phyloP scores from a whole-genome alignment of 2,888 invertebrate species.

The Prosopocoilus inquinatus region DNA sequence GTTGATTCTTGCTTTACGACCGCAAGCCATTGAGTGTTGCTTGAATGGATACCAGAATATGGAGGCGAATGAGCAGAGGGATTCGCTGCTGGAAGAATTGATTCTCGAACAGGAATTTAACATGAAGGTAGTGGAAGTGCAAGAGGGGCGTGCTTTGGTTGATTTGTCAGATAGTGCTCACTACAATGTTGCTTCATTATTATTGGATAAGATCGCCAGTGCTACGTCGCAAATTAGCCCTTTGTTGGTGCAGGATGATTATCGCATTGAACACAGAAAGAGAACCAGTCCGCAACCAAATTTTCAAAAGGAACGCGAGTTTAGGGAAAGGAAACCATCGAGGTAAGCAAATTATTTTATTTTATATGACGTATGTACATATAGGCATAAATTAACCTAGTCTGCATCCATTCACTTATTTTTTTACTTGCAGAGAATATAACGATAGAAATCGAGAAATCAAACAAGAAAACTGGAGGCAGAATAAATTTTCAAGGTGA shows the following conservation, averaged over 20 bases:
- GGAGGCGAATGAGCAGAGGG: slow-evolving; percentile 57
- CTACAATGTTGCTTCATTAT: slow-evolving; percentile 45
- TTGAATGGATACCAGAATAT: slow-evolving; percentile 64
- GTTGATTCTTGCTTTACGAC: slow-evolving; percentile 60
- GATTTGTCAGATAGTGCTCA: slow-evolving; percentile 59
- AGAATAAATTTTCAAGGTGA: slow-evolving; percentile 20
- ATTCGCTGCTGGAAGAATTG: slow-evolving; percentile 65
- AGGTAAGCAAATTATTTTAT: slow-evolving; percentile 17
- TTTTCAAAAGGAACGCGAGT: slow-evolving; percentile 2
- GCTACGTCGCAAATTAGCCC: slow-evolving; percentile 43
- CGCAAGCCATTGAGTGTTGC: slow-evolving; percentile 76
- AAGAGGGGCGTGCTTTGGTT: slow-evolving; percentile 58
- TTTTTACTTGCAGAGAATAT: slow-evolving; percentile 13
- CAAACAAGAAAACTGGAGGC: slow-evolving; percentile 18
- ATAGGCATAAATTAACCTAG: neutral
- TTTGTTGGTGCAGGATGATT: slow-evolving; percentile 43
- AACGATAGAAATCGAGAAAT: slow-evolving; percentile 15
- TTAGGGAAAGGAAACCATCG: slow-evolving; percentile 20
- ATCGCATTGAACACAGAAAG: slow-evolving; percentile 40
- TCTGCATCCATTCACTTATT: neutral
- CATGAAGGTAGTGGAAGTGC: slow-evolving; percentile 58
- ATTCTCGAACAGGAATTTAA: slow-evolving; percentile 64
- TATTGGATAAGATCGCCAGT: slow-evolving; percentile 45
- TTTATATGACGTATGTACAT: neutral
- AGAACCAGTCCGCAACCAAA: slow-evolving; percentile 12